Evolutionary conservation across 1,140 invertebrate genomes (phyloP).

Genomic region (Phthorimaea operculella): DNA sequence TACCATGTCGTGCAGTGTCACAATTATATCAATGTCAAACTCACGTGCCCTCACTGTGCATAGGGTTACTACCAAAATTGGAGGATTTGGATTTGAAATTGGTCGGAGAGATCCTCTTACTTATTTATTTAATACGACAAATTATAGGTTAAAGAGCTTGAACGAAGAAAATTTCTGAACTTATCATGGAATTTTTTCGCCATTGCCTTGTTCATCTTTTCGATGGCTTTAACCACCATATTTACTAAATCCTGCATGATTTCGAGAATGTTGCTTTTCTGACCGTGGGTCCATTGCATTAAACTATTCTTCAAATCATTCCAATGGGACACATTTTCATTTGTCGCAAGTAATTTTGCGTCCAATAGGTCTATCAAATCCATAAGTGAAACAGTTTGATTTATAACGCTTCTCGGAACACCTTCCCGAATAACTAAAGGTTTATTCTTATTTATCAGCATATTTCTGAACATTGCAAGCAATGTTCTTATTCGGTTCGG

Average conservation of each 20-base stretch:
- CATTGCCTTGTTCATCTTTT: background rate
- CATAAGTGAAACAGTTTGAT: conserved; percentile 25
- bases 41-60: too few species aligned
- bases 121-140: too few species aligned
- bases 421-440: conserved; percentile 17
- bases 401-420: background rate
- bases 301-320: conserved; percentile 15
- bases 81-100: too few species aligned
- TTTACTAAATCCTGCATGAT: conserved; percentile 11
- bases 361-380: conserved; percentile 24
- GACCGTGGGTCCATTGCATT: conserved; percentile 15
- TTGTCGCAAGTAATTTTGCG: conserved; percentile 14
- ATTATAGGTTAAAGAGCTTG: too few species aligned
- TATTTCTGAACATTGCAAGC: conserved; percentile 23
- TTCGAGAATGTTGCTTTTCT: conserved; percentile 9
- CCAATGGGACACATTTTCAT: conserved; percentile 16
- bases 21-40: too few species aligned
- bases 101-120: too few species aligned
- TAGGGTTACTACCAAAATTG: too few species aligned
- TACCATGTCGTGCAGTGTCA: too few species aligned
- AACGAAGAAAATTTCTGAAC: background rate
- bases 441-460: conserved; percentile 21
- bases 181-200: background rate
- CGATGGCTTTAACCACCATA: background rate
- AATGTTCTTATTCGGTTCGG: conserved; percentile 8